Evolutionary conservation across 2,888 invertebrate species (phyloP), one percentile per base, ranked within the genome.

Genomic region (Epiblema foenella): DNA sequence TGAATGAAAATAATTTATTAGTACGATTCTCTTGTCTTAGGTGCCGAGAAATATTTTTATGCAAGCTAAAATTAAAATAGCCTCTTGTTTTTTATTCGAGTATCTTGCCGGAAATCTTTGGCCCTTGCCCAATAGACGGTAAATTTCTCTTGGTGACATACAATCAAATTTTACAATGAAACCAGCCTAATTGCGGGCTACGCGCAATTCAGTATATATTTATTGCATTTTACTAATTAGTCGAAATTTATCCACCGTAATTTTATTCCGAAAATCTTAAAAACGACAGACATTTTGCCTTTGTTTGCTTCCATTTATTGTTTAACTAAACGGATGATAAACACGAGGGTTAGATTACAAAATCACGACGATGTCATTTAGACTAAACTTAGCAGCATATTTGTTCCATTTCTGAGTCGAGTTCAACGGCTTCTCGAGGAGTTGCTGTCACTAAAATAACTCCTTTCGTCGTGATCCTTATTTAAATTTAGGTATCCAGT

Each of bases 391-490:
- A 67, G 62, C 62, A 39, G 57, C 57, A 59, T 71, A 66, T 67
- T 71, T 67, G 67, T 66, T 75, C 74, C 77, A 68, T 77, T 74
- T 73, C 72, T 75, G 74, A 72, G 60, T 75, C 39, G 73, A 76
- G 83, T 82, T 84, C 82, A 73, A 78, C 77, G 79, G 81, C 80
- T 83, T 82, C 77, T 82, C 76, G 79, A 79, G 79, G 74, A 81
- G 77, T 76, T 69, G 75, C 76, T 75, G 79, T 75, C 75, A 78
- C 79, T 69, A 81, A 85, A 85, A 85, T 85, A 85, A 81, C 79
- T 78, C 63, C 74, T 68, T 72, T 74, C 73, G 58, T 72, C 74
- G 74, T 73, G 66, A 70, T 73, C 73, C 73, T 71, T 64, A 52
- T 71, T 71, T 71, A 71, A 66, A 56, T 56, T 56, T 71, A 70